Conservation (phyloP, 1,140 invertebrate genomes). For the Zophobas morio region DNA sequence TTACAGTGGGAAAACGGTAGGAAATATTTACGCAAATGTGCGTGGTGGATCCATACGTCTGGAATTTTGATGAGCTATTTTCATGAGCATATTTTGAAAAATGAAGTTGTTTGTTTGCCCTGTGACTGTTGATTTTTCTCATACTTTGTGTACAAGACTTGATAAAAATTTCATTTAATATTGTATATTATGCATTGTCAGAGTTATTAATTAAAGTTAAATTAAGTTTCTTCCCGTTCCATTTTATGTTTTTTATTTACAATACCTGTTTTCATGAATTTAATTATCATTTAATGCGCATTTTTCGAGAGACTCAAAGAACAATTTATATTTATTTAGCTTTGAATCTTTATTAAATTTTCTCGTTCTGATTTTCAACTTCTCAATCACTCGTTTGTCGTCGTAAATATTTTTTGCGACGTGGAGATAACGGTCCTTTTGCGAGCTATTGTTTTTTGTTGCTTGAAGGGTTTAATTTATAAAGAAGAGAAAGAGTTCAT, state of each 20-base stretch:
- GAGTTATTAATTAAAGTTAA: constrained; percentile 7
- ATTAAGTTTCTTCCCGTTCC: constrained; percentile 1
- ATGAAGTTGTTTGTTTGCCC: not conserved
- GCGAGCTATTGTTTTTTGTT: constrained; percentile 9
- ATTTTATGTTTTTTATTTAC: constrained; percentile 9
- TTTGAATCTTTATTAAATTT: not conserved
- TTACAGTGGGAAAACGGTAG: too few relatives aligned
- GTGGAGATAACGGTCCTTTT: not conserved
- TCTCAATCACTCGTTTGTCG: too few relatives aligned
- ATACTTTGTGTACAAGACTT: not conserved
- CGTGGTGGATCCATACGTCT: too few relatives aligned
- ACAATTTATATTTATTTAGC: not conserved
- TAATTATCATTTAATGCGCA: constrained; percentile 2
- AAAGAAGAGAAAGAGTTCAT: constrained; percentile 13
- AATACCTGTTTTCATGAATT: constrained; percentile 1
- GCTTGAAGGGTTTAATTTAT: constrained; percentile 11
- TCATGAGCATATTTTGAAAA: not conserved
- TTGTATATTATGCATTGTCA: not conserved
- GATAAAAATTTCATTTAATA: not conserved
- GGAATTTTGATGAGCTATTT: too few relatives aligned
- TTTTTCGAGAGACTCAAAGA: not conserved
- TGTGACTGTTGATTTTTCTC: not conserved
- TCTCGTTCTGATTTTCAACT: too few relatives aligned
- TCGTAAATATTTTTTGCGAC: not conserved
- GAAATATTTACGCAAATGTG: too few relatives aligned